Percentiles rank a stretch among this genome's conserved stretches.
phyloP scores from a whole-genome alignment of 2,888 invertebrate species.

The Lepidochrysops patricia region DNA sequence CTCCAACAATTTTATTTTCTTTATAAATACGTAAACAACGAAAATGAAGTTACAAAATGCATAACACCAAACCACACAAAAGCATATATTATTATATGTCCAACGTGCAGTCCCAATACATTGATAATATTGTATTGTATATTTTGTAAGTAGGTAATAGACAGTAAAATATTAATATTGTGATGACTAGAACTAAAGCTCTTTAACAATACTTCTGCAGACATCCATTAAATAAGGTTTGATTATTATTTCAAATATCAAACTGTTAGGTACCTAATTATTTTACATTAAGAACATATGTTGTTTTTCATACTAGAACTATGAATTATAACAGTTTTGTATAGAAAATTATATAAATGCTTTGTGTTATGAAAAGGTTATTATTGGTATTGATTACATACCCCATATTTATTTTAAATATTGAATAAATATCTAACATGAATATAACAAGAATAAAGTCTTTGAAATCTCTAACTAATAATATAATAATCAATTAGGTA shows the following conservation, averaged over 20 bases:
- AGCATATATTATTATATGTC: constrained; percentile 20
- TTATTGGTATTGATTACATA: not conserved
- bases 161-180: not conserved
- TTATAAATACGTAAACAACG: constrained; percentile 44
- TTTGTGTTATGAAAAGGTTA: constrained; percentile 5
- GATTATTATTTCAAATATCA: not conserved
- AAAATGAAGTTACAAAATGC: constrained; percentile 58
- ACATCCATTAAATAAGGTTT: not conserved
- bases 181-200: not conserved
- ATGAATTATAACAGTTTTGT: not conserved
- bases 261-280: no score
- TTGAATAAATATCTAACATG: not conserved
- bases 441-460: constrained; percentile 7
- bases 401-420: not conserved
- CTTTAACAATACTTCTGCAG: not conserved
- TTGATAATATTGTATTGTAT: constrained; percentile 17
- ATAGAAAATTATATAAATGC: constrained; percentile 1
- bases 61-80: constrained; percentile 48
- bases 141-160: not conserved
- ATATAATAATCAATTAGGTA: not conserved
- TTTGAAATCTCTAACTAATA: not conserved
- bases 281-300: not conserved
- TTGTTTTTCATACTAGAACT: not conserved
- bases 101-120: constrained; percentile 28
- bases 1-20: constrained; percentile 7